Conservation (phyloP, 2,797 vertebrate genomes). For the Manis pentadactyla region DNA sequence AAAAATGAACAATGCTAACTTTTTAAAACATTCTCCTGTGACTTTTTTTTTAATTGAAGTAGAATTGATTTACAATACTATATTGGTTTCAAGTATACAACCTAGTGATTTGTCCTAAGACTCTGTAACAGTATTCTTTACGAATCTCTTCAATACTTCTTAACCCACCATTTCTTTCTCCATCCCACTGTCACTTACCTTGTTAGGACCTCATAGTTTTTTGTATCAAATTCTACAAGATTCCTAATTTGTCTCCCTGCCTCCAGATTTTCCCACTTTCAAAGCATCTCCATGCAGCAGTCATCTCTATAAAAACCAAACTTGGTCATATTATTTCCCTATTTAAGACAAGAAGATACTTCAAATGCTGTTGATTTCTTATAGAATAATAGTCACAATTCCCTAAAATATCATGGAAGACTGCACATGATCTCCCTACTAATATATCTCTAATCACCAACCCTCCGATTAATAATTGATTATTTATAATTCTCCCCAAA, state of each 20-base stretch:
- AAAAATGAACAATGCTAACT: neutral
- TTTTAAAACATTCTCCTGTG: conserved; percentile 3
- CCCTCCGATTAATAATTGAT: neutral
- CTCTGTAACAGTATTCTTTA: neutral
- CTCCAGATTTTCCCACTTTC: neutral
- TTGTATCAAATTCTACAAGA: neutral
- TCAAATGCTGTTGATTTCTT: neutral
- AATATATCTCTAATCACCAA: neutral
- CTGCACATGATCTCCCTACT: neutral
- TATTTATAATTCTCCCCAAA: neutral
- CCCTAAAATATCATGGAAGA: neutral
- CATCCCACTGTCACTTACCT: neutral
- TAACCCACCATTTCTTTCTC: neutral
- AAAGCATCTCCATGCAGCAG: neutral
- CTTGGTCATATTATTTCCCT: neutral
- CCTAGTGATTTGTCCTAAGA: too few relatives aligned
- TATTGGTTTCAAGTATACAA: too few relatives aligned
- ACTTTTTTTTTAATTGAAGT: neutral
- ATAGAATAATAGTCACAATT: neutral
- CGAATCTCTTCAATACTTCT: neutral
- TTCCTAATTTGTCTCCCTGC: neutral
- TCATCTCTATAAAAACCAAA: conserved; percentile 9
- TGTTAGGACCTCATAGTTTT: neutral
- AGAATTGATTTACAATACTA: too few relatives aligned
- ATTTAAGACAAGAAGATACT: conserved; percentile 25